Evolutionary conservation across 2,797 vertebrate genomes (phyloP), one percentile per base, ranked within the genome.

Genomic region (Sparidentex hasta): DNA sequence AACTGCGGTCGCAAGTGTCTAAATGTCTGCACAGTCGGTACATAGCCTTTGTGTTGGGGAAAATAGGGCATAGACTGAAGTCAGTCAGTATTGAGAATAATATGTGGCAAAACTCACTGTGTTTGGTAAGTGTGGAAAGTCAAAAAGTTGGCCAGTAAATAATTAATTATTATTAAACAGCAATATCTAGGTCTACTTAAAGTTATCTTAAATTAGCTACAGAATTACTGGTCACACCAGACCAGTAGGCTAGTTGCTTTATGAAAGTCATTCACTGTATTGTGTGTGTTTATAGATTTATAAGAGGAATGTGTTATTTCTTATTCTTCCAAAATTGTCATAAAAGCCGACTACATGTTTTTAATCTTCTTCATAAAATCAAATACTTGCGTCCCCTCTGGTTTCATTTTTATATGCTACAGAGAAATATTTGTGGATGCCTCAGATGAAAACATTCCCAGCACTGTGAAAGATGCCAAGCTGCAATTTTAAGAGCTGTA

Each of bases 391-490:
- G 16, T 74, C 51, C 56, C 9, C 1, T 38, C 38, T 38, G 38
- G 38, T 38, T 33, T 74, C 72, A 65, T 57, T 54, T 67, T 9
- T 46, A 63, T 46, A 8, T 56, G 65, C 63, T 51, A 43, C 63
- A 25, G 23, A 78, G 46, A 75, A 48, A 27, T 12, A 50, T 62
- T 18, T 65, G 62, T 44, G 25, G 58, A 56, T 16, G 54, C 62
- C 46, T 72, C 18, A 71, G 47, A 75, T 73, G 73, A 65, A 66
- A 43, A 81, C 0, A 52, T 54, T 57, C 71, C 55, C 62, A 69
- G 11, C 48, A n/a, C 9, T n/a, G 69, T 23, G 43, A 81, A 69
- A 62, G 65, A 74, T 68, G 72, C 78, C 74, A 82, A 46, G 76
- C 76, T 76, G 69, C 66, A 76, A 27, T 59, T 78, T 83, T 21